phyloP scores from a whole-genome alignment of 2,113 vertebrate genomes.

The Lagenorhynchus albirostris region DNA sequence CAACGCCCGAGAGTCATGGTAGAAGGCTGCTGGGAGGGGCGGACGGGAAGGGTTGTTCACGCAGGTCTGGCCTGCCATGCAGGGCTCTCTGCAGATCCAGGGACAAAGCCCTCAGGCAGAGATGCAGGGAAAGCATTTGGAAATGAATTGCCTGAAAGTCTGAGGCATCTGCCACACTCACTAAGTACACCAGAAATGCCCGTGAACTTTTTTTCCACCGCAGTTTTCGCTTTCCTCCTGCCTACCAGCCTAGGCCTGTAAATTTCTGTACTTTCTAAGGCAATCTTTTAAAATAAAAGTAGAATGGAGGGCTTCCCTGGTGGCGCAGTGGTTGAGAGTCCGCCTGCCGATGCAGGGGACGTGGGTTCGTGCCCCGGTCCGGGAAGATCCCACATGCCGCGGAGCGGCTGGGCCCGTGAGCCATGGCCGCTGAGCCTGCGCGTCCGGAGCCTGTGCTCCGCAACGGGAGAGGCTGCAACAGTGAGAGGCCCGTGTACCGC shows the following conservation, averaged over 20 bases:
- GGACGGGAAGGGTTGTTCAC: accelerated
- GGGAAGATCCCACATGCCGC: too few relatives aligned
- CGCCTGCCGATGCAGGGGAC: too few relatives aligned
- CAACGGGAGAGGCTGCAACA: accelerated
- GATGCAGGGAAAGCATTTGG: neutral
- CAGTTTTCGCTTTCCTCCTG: neutral
- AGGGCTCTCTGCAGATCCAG: neutral
- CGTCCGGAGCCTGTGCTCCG: too few relatives aligned
- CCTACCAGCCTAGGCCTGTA: neutral
- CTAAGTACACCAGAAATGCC: too few relatives aligned
- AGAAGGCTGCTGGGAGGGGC: neutral
- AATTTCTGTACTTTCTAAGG: neutral
- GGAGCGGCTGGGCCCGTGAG: too few relatives aligned
- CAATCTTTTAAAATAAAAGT: neutral
- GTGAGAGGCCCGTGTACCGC: too few relatives aligned
- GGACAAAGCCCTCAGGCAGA: neutral
- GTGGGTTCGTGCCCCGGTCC: too few relatives aligned
- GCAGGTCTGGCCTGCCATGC: neutral
- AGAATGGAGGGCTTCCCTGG: neutral
- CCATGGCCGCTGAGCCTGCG: too few relatives aligned
- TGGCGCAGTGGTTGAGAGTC: too few relatives aligned
- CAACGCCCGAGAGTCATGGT: neutral
- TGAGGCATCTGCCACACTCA: too few relatives aligned
- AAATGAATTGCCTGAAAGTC: too few relatives aligned
- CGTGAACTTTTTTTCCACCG: neutral